Evolutionary conservation across 2,888 invertebrate genomes (phyloP).

Genomic region (Caenorhabditis doughertyi): DNA sequence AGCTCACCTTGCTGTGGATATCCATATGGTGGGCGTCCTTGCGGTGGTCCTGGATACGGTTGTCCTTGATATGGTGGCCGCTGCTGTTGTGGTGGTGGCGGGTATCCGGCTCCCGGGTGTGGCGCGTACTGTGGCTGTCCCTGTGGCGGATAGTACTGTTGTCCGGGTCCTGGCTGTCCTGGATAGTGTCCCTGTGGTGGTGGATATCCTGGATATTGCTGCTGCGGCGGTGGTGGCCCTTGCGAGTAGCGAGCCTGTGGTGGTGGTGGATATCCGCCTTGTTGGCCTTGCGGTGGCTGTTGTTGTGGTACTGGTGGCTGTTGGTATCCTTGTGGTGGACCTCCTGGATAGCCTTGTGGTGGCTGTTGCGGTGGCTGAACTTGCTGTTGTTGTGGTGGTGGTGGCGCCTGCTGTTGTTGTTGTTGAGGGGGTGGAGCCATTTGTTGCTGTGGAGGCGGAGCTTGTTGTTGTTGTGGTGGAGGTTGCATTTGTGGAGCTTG

Average conservation of each 20-base stretch:
- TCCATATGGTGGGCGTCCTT: slow-evolving; percentile 48
- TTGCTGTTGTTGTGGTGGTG: slow-evolving; percentile 40
- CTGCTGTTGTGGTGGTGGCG: slow-evolving; percentile 63
- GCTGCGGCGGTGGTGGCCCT: slow-evolving; percentile 38
- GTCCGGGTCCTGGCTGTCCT: slow-evolving; percentile 44
- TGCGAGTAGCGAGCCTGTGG: slow-evolving; percentile 31
- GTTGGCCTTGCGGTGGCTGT: slow-evolving; percentile 16
- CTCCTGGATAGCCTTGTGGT: slow-evolving; percentile 55
- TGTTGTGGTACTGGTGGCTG: slow-evolving; percentile 38
- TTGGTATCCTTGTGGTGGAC: slow-evolving; percentile 22
- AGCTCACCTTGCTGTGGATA: slow-evolving; percentile 51
- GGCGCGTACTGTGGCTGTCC: slow-evolving; percentile 40
- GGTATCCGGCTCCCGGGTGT: slow-evolving; percentile 58
- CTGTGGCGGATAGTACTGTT: slow-evolving; percentile 60
- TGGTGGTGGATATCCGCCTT: slow-evolving; percentile 57
- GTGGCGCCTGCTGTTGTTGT: slow-evolving; percentile 27
- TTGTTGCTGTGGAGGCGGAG: slow-evolving; percentile 32
- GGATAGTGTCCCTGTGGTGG: slow-evolving; percentile 43
- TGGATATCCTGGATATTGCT: slow-evolving; percentile 47
- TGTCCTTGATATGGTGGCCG: slow-evolving; percentile 55
- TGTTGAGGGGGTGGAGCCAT: slow-evolving; percentile 19
- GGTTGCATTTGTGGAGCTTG: slow-evolving; percentile 44
- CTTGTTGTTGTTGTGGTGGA: slow-evolving; percentile 33
- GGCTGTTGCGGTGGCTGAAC: slow-evolving; percentile 59
- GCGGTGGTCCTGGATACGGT: slow-evolving; percentile 56